These are phyloP conservation scores for Lasioglossum albipes DNA, from an alignment of 1,140 invertebrate species.

Conservation along the genomic window DNA sequence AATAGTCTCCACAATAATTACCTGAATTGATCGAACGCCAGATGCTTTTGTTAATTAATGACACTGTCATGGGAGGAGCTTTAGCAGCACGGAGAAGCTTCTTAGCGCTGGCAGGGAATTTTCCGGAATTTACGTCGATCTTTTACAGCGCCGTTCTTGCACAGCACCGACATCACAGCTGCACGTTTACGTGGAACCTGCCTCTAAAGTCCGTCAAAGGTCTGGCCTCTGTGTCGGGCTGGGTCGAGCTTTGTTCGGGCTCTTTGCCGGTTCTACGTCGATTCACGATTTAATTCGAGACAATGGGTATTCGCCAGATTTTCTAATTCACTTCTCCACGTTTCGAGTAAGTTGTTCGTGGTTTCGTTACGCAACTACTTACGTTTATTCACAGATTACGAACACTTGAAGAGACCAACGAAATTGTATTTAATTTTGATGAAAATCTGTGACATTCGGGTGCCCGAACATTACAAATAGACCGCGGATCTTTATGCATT, in stretches of 20 bases:
- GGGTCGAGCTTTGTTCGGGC: background rate
- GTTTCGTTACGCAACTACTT: no score
- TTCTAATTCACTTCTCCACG: background rate
- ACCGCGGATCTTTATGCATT: no score
- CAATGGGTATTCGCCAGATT: background rate
- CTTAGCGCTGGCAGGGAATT: background rate
- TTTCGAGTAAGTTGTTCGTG: no score
- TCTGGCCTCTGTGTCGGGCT: background rate
- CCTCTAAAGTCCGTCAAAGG: conserved; percentile 26
- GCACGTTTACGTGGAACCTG: background rate
- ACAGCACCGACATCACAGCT: background rate
- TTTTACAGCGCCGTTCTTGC: conserved; percentile 12
- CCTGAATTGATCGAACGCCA: background rate
- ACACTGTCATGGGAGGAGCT: background rate
- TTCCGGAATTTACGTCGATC: conserved; percentile 11
- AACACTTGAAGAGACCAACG: no score
- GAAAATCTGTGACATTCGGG: no score
- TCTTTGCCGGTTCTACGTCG: background rate
- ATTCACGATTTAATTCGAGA: background rate
- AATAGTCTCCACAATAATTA: background rate
- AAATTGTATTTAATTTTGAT: no score
- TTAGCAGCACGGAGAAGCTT: background rate
- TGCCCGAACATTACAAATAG: no score
- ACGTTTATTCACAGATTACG: no score
- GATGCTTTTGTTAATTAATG: conserved; percentile 10